Percentiles rank a stretch among this genome's conserved stretches.
phyloP scores from a whole-genome alignment of 2,113 vertebrate species.

The Megatriorchis doriae region DNA sequence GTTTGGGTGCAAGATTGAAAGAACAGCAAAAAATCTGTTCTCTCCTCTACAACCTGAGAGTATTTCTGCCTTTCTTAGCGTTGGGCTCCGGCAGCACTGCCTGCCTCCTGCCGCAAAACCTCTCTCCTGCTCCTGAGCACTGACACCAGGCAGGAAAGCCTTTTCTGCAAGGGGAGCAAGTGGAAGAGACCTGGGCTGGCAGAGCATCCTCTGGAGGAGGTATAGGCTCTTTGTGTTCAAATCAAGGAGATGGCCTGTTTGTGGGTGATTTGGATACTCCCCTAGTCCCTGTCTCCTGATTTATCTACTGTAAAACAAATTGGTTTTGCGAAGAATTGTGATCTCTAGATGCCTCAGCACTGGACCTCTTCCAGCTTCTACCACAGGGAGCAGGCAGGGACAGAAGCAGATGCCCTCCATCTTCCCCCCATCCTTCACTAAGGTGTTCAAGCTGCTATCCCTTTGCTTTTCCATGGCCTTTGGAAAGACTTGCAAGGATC shows the following conservation, averaged over 20 bases:
- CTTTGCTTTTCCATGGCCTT: neutral
- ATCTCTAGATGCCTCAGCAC: neutral
- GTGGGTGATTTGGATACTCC: neutral
- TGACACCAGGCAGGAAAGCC: neutral
- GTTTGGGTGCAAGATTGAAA: neutral
- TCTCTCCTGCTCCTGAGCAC: neutral
- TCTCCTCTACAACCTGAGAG: neutral
- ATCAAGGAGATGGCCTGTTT: neutral
- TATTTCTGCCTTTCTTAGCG: neutral
- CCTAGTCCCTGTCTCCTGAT: neutral
- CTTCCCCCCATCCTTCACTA: neutral
- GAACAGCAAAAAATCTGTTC: neutral
- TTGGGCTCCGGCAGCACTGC: neutral
- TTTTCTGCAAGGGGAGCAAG: neutral
- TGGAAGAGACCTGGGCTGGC: neutral
- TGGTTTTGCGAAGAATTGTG: neutral
- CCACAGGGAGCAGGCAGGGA: neutral
- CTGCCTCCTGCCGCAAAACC: neutral
- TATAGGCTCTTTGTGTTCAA: accelerated
- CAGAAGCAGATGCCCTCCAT: neutral
- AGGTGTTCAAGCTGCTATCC: neutral
- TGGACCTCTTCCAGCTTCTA: neutral
- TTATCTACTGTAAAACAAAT: neutral
- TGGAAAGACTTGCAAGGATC: neutral
- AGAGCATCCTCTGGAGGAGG: neutral